Percentiles rank a stretch among this genome's conserved stretches.
Conservation (phyloP, 2,113 vertebrate species). For the Bambusicola thoracicus region DNA sequence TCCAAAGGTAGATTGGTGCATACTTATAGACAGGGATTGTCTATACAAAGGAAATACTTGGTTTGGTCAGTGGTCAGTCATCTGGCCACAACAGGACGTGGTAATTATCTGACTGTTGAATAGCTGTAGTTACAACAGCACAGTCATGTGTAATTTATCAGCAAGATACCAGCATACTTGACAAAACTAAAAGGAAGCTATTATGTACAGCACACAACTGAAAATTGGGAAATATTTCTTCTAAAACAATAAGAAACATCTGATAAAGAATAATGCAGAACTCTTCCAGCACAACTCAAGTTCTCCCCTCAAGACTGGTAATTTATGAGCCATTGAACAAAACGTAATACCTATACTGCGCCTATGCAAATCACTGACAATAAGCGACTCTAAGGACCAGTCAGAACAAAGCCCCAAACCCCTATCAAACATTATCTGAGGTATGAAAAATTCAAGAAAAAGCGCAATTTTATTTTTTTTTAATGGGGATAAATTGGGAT, state of each 20-base stretch:
- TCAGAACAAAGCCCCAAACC: conserved; percentile 49
- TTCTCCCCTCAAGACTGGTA: conserved; percentile 21
- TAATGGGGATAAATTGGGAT: conserved; percentile 65
- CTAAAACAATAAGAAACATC: neutral
- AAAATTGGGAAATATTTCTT: conserved; percentile 16
- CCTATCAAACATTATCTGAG: conserved; percentile 55
- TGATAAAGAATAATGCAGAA: neutral
- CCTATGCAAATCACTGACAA: conserved; percentile 61
- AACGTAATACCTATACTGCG: conserved; percentile 47
- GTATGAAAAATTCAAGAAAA: conserved; percentile 59
- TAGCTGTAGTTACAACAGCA: conserved; percentile 36
- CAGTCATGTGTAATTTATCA: conserved; percentile 64
- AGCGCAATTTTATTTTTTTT: conserved; percentile 54
- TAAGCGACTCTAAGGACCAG: conserved; percentile 51
- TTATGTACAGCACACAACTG: neutral
- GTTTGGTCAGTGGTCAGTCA: conserved; percentile 32
- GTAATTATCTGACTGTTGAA: conserved; percentile 46
- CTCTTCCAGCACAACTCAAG: neutral
- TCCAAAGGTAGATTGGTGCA: neutral
- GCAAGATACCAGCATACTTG: conserved; percentile 44
- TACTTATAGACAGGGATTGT: neutral
- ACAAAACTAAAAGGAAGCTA: conserved; percentile 49
- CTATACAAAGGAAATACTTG: neutral
- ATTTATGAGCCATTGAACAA: conserved; percentile 54
- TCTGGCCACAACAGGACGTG: conserved; percentile 32